Percentiles rank a stretch among this genome's conserved stretches.
These are phyloP conservation scores for Sitobion miscanthi DNA, from an alignment of 1,140 invertebrate genomes.

Conservation along the genomic window DNA sequence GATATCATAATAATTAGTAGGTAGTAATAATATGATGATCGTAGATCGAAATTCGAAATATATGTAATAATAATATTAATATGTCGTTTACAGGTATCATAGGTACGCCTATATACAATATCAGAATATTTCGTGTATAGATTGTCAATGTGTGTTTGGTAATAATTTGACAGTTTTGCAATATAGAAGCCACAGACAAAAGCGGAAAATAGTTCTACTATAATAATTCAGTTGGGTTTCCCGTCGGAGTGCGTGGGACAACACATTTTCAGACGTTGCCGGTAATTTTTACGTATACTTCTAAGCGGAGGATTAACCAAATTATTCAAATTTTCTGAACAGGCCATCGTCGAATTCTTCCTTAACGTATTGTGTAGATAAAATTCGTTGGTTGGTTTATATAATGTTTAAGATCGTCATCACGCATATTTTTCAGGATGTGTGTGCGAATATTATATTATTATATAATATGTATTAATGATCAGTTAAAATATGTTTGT, in stretches of 20 bases:
- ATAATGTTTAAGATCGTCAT: not conserved
- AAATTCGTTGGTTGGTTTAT: not conserved
- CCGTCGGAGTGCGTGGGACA: not conserved
- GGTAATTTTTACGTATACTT: not conserved
- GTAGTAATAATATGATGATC: not conserved
- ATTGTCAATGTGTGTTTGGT: not conserved
- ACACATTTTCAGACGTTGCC: too few species aligned
- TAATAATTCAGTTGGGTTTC: not conserved
- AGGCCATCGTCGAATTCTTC: not conserved
- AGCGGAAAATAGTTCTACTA: not conserved
- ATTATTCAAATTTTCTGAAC: not conserved
- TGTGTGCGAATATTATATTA: not conserved
- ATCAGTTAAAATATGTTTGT: not conserved
- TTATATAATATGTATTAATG: not conserved
- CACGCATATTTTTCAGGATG: not conserved
- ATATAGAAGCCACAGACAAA: not conserved
- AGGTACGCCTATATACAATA: not conserved
- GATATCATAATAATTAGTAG: not conserved
- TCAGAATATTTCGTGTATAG: not conserved
- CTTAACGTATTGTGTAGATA: not conserved
- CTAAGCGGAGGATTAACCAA: not conserved
- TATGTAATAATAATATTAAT: conserved; percentile 4
- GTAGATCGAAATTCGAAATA: conserved; percentile 15
- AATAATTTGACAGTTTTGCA: not conserved
- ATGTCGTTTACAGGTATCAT: not conserved